These are phyloP conservation scores for Actenoides lindsayi DNA, from an alignment of 2,113 vertebrate species.

Conservation along the genomic window DNA sequence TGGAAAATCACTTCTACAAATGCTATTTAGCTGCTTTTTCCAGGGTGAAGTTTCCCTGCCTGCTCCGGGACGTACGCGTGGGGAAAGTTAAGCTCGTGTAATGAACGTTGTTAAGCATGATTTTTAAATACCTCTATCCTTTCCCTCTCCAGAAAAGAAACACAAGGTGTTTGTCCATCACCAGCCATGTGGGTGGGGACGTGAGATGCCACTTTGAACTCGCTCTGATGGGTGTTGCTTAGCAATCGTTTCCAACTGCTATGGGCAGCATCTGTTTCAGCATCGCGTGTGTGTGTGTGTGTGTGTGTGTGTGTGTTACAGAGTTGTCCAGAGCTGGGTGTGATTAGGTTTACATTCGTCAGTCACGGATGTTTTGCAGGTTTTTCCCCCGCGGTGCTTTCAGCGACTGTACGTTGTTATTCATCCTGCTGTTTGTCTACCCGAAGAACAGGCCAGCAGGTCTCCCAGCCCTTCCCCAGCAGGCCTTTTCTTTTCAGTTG, in stretches of 20 bases:
- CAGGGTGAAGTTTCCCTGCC: not conserved
- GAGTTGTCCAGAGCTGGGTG: not conserved
- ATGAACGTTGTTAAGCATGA: not conserved
- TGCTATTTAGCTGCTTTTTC: not conserved
- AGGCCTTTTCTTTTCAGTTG: not conserved
- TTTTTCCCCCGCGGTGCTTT: not conserved
- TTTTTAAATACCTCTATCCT: not conserved
- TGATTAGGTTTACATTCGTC: not conserved
- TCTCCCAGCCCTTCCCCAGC: not conserved
- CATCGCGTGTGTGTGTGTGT: not conserved
- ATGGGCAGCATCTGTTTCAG: not conserved
- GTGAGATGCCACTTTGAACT: not conserved
- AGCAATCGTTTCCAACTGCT: not conserved
- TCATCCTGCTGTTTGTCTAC: not conserved
- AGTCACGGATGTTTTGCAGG: not conserved
- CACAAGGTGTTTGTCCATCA: not conserved
- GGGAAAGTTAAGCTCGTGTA: not conserved
- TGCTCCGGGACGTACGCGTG: fast-evolving
- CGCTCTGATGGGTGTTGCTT: not conserved
- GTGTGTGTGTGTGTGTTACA: not conserved
- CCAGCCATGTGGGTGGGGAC: not conserved
- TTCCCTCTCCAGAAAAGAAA: not conserved
- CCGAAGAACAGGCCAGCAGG: not conserved
- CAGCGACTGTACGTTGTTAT: not conserved
- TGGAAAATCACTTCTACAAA: not conserved